Evolutionary conservation across 2,113 vertebrate genomes (phyloP).

Genomic region (Edolisoma coerulescens): DNA sequence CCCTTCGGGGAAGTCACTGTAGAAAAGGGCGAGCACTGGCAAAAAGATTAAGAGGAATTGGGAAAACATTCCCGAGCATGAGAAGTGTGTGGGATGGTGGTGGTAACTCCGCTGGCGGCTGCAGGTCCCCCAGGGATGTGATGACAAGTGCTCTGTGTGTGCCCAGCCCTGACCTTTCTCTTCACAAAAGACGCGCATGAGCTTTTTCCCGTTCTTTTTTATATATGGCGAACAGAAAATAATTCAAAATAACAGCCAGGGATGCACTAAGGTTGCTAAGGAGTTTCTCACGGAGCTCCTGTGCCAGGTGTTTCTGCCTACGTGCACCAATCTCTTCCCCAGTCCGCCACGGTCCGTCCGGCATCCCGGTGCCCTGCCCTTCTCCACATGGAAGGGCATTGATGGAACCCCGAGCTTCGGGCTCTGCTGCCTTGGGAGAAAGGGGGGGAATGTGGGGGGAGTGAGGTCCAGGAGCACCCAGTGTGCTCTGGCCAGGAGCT

Average conservation of each 20-base stretch:
- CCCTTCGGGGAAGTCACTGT: neutral
- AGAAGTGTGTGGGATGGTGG: neutral
- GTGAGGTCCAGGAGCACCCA: rapidly evolving
- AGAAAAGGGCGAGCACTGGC: neutral
- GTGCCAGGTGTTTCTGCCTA: too few relatives aligned
- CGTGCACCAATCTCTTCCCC: rapidly evolving
- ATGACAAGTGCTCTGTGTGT: neutral
- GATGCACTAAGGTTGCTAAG: neutral
- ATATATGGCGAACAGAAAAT: neutral
- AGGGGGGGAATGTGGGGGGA: rapidly evolving
- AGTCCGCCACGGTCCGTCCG: neutral
- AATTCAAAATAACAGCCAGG: neutral
- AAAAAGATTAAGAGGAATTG: neutral
- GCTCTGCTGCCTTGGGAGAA: neutral
- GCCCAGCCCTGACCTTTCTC: neutral
- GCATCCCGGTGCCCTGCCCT: rapidly evolving
- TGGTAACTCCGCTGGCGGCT: neutral
- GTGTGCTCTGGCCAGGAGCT: neutral
- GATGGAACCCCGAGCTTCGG: rapidly evolving
- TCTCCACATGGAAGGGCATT: rapidly evolving
- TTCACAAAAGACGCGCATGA: rapidly evolving
- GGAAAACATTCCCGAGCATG: neutral
- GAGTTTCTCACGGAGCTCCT: rapidly evolving
- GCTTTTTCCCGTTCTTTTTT: neutral
- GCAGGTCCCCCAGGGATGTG: too few relatives aligned